Percentiles rank a stretch among this genome's conserved stretches.
Conservation (phyloP, 2,888 invertebrate species). For the Meteorus colon region DNA sequence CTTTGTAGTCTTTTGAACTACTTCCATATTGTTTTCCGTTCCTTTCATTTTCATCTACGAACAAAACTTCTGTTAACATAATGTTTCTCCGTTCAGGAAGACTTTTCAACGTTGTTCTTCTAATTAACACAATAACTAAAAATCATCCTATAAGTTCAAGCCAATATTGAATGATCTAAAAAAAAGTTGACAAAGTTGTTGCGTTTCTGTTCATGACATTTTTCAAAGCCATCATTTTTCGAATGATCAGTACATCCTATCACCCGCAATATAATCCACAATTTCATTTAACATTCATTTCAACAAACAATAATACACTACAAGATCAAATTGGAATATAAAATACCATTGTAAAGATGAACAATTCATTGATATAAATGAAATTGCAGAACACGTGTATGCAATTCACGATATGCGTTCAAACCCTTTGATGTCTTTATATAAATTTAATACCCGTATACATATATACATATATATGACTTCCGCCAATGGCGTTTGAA, state of each 20-base stretch:
- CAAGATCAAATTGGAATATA: constrained; percentile 15
- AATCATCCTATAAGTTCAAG: too few relatives aligned
- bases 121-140: too few relatives aligned
- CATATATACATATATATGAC: constrained; percentile 26
- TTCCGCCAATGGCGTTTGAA: constrained; percentile 38
- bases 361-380: constrained; percentile 28
- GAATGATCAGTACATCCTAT: neutral
- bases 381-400: constrained; percentile 31
- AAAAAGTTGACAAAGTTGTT: neutral
- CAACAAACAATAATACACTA: neutral
- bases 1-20: too few relatives aligned
- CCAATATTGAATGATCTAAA: too few relatives aligned
- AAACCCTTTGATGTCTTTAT: constrained; percentile 26
- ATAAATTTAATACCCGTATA: neutral
- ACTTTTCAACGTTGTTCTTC: too few relatives aligned
- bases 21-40: too few relatives aligned
- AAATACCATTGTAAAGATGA: constrained; percentile 8
- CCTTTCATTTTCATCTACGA: too few relatives aligned
- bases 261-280: too few relatives aligned
- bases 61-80: too few relatives aligned
- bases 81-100: too few relatives aligned
- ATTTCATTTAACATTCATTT: too few relatives aligned
- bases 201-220: neutral
- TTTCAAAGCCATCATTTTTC: neutral
- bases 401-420: constrained; percentile 18